Base-by-base conservation (phyloP, 2,888 invertebrate species). In the Latrodectus elegans region DNA sequence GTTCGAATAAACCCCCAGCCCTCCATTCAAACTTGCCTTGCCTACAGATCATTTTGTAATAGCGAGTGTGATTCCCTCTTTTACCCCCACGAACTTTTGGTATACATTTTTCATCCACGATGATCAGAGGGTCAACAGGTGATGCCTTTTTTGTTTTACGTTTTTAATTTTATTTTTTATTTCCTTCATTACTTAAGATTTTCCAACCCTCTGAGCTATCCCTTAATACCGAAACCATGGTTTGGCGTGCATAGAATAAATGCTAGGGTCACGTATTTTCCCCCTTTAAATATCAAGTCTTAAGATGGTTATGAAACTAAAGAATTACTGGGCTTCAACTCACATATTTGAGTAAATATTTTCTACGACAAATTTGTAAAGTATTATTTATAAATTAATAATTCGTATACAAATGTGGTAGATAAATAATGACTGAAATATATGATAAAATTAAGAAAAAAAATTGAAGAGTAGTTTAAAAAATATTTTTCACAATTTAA, bases 51-150 rank as follows among this genome's bases (percentile, higher is more conserved):
- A 60, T 60, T 60, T 60, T 60, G 60, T 60, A 60, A 60, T 60
- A 60, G 12, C 12, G 12, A 4, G n/a, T 60, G n/a, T 60, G n/a
- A 60, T n/a, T n/a, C 60, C 67, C 67, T 17, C 67, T 22, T n/a
- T 68, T 68, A 22, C 67, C 67, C 67, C 26, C 67, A 17, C n/a
- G 12, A 68, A 17, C 67, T 17, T 10, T 70, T 52, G 71, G 84
- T 38, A 22, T 55, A 70, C 70, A 84, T 84, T 84, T 84, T 84
- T 78, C 71, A 84, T 84, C 77, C 49, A 64, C 74, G 75, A 64
- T 74, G 75, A 55, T 60, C 53, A 22, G 72, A 84, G n/a, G 84
- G 84, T 84, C 78, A 84, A 17, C 78, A 84, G 77, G 76, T 76
- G 81, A 60, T 51, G 55, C 53, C 64, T 78, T 11, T 60, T 55